Evolutionary conservation across 1,140 invertebrate genomes (phyloP), one percentile per base, ranked within the genome.

Genomic region (Bombus sibiricus): DNA sequence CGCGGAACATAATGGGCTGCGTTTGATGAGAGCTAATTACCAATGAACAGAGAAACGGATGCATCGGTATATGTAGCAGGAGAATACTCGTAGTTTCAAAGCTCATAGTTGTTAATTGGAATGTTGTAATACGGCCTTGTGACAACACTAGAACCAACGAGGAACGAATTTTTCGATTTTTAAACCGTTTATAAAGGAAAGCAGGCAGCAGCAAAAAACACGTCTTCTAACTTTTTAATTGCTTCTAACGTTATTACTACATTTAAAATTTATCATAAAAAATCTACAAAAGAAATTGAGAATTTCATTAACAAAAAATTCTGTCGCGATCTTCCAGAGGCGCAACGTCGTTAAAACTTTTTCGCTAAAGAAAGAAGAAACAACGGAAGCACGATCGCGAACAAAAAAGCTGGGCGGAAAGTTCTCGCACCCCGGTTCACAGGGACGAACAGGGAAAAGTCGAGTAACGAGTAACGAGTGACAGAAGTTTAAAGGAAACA

Each of bases 321-420:
- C 1, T 6, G 15, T 18, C 32, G 34, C 34, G n/a, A 62, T 62
- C 32, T 32, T 37, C 28, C 53, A 39, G 37, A 75, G 74, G 74
- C 47, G 32, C n/a, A 37, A 75, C 47, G 53, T 76, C 74, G 32
- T 76, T 76, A 76, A 76, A 76, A 59, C 25, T 76, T 76, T 2
- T 10, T 32, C 22, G 22, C 10, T 22, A 18, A 32, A 6, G 41
- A 28, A 28, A 2, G 47, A n/a, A 34, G 32, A 15, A 75, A 53
- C 18, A 28, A 22, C 32, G 43, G 47, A 28, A 39, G 74, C 47
- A 15, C 32, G 74, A 28, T 59, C 12, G 6, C 47, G 32, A 37
- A 57, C 25, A 59, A 75, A 57, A 47, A 37, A 22, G 13, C 18
- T 47, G 25, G 5, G 3, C 15, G 18, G 28, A 1, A 9, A 76